These are phyloP conservation scores for Microtus pennsylvanicus DNA, from an alignment of 2,113 vertebrate species.

Conservation along the genomic window DNA sequence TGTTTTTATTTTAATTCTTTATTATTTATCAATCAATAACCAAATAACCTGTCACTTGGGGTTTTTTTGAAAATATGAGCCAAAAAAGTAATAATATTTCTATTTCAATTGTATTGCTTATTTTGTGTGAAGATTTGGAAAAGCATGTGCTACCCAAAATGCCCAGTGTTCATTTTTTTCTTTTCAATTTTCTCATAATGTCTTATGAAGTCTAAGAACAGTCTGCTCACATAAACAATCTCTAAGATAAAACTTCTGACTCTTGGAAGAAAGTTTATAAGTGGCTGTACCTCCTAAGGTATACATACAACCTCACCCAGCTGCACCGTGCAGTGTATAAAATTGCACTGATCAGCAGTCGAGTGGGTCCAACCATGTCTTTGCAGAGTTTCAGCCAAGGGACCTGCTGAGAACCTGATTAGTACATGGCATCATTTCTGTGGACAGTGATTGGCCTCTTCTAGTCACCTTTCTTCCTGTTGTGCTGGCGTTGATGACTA, in stretches of 20 bases:
- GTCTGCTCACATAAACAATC: background rate
- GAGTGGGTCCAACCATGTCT: background rate
- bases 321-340: background rate
- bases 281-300: background rate
- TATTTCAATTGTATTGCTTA: background rate
- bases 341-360: background rate
- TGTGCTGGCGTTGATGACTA: background rate
- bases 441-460: background rate
- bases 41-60: background rate
- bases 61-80: background rate
- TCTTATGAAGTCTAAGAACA: background rate
- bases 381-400: background rate
- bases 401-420: constrained; percentile 31
- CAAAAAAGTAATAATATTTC: background rate
- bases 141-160: background rate
- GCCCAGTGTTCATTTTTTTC: background rate
- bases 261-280: background rate
- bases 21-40: background rate
- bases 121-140: background rate
- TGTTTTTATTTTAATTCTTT: background rate
- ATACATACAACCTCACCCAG: background rate
- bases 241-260: background rate
- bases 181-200: background rate
- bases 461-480: background rate
- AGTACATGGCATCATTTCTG: background rate